Evolutionary conservation across 2,797 vertebrate genomes (phyloP), one percentile per base, ranked within the genome.

Genomic region (Schizopygopsis malacanthus): DNA sequence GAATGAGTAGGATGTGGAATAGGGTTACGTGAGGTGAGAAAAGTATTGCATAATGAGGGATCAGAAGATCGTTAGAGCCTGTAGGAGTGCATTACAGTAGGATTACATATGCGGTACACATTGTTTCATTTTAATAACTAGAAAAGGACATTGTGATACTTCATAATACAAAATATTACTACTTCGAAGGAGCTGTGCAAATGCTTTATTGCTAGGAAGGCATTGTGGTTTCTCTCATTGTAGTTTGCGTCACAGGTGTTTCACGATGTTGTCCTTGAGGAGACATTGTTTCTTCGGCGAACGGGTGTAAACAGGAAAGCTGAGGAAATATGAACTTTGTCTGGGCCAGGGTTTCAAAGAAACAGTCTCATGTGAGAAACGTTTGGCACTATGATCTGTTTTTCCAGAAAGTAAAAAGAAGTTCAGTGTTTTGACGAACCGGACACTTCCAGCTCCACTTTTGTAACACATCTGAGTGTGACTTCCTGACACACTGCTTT

Each of bases 251-350:
- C 88, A 89, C 89, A 92, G 89, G 89, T 92, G 90, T 92, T 87
- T 75, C 77, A 81, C 85, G 83, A 87, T 88, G 81, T 79, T 86
- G 83, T 88, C 88, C 88, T 89, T 69, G 82, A 87, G 84, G 59
- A 89, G 70, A 75, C 85, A 89, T 71, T 67, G 77, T 90, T 91
- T 92, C 91, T 91, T 89, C 52, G 1, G 6, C n/a, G 84, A 61
- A 88, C 84, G 90, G 82, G 25, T 67, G 84, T 91, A 93, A 92
- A 93, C 92, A 92, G 92, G 93, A 93, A 93, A 90, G 84, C 63
- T 73, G 89, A 89, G 89, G 89, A 93, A 93, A 92, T 89, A 90
- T 90, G 43, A 86, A 80, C 85, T 77, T 41, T 87, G 87, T 91
- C 88, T 72, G 87, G 84, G 82, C 87, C 67, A 43, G 86, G 81